These are phyloP conservation scores for Choristoneura rosaceana DNA, from an alignment of 2,888 invertebrate species.

Conservation along the genomic window DNA sequence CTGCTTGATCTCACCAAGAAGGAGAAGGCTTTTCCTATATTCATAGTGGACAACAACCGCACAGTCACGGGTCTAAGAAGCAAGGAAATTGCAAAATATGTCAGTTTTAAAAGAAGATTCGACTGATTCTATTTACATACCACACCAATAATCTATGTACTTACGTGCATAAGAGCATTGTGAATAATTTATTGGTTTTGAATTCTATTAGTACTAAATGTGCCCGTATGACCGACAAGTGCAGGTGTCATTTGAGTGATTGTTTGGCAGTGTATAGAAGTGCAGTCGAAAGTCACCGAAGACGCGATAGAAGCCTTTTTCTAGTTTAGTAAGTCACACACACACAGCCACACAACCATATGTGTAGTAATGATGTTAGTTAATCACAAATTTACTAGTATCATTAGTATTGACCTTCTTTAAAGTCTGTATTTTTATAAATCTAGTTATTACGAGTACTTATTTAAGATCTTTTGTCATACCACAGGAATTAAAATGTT, in stretches of 20 bases:
- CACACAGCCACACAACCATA: neutral
- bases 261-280: neutral
- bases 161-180: constrained; percentile 1
- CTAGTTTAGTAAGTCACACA: neutral
- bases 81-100: constrained; percentile 64
- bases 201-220: neutral
- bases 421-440: no score
- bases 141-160: neutral
- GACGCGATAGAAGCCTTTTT: neutral
- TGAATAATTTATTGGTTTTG: neutral
- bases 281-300: neutral
- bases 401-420: no score
- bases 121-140: constrained; percentile 46
- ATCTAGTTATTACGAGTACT: no score
- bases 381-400: neutral
- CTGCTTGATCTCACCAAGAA: constrained; percentile 48
- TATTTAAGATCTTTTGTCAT: no score
- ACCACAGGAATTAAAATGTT: neutral
- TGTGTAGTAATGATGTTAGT: neutral
- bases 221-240: neutral
- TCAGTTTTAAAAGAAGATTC: constrained; percentile 70
- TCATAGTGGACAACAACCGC: constrained; percentile 70
- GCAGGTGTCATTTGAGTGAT: neutral
- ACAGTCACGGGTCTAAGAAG: constrained; percentile 74
- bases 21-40: constrained; percentile 58